Evolutionary conservation across 2,113 vertebrate species (phyloP).

Genomic region (Leucopsar rothschildi): DNA sequence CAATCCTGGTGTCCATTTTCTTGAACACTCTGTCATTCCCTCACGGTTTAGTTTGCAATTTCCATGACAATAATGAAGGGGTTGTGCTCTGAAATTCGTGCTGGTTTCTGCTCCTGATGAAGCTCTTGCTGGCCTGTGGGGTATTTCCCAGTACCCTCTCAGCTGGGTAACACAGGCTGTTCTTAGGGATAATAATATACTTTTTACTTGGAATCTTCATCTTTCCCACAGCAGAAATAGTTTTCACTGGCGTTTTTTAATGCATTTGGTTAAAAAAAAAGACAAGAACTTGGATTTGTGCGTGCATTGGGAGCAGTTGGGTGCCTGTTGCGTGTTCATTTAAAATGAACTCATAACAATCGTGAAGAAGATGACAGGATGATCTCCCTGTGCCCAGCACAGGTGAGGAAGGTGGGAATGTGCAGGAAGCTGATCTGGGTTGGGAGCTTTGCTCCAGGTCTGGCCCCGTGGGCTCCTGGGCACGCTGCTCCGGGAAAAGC

Average conservation of each 20-base stretch:
- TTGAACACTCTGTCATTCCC: background rate
- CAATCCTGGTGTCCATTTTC: background rate
- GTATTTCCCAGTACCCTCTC: slow-evolving; percentile 30
- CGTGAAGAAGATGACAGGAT: background rate
- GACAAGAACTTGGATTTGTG: background rate
- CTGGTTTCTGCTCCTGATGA: background rate
- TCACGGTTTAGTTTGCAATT: background rate
- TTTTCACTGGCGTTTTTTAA: slow-evolving; percentile 23
- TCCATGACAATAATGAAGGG: slow-evolving; percentile 24
- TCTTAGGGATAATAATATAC: slow-evolving; percentile 57
- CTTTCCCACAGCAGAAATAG: slow-evolving; percentile 48
- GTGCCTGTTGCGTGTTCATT: background rate
- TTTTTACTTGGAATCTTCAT: background rate
- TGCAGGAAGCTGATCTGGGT: background rate
- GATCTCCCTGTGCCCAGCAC: background rate
- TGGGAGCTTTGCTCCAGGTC: background rate
- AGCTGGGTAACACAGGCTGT: background rate
- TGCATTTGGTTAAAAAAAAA: background rate
- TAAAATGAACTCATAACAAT: background rate
- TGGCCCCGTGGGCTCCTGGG: background rate
- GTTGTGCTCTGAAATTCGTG: slow-evolving; percentile 8
- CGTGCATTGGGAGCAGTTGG: background rate
- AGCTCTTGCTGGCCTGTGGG: background rate
- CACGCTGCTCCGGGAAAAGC: background rate
- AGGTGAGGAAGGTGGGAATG: background rate